Conservation (phyloP, 2,113 vertebrate species). For the Corydoras maculifer region DNA sequence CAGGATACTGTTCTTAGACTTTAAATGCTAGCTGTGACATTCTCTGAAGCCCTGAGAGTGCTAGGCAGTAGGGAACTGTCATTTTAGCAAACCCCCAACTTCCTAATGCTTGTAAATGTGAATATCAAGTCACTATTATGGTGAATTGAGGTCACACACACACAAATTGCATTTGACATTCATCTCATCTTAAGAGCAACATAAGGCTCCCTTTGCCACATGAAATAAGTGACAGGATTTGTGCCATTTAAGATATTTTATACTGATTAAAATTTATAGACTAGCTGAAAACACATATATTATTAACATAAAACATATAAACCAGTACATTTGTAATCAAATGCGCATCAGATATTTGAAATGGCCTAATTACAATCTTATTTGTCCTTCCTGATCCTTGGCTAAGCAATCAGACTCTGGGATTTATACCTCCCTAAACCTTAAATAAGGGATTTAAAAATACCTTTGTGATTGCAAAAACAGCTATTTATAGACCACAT, state of each 20-base stretch:
- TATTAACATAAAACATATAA: neutral
- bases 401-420: neutral
- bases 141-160: conserved; percentile 18
- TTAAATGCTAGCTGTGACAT: conserved; percentile 35
- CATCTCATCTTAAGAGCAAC: neutral
- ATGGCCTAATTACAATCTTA: neutral
- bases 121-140: conserved; percentile 20
- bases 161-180: conserved; percentile 1
- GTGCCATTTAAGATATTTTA: no score
- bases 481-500: neutral
- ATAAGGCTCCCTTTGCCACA: neutral
- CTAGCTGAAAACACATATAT: neutral
- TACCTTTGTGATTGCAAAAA: neutral
- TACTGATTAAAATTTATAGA: no score
- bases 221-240: no score
- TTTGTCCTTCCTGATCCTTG: neutral
- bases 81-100: conserved; percentile 15
- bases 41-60: conserved; percentile 14
- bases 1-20: conserved; percentile 23
- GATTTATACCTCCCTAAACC: neutral
- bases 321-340: neutral
- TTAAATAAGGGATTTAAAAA: neutral
- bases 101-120: conserved; percentile 20
- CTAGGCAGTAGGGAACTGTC: conserved; percentile 8
- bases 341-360: neutral